phyloP scores from a whole-genome alignment of 2,888 invertebrate genomes.

The Harpalus rubripes region DNA sequence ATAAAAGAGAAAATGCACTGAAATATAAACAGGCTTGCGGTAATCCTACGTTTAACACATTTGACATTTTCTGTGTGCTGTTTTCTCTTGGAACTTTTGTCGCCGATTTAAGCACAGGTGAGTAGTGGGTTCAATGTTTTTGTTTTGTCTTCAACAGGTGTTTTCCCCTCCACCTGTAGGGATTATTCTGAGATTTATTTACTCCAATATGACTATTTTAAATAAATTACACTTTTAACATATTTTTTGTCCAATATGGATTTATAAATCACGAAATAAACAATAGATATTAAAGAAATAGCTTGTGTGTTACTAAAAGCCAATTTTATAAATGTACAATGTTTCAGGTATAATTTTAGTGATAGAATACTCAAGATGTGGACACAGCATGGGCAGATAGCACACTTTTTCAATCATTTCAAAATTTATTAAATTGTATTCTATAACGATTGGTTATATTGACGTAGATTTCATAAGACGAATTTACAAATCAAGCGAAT shows the following conservation, averaged over 20 bases:
- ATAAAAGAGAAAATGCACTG: slow-evolving; percentile 65
- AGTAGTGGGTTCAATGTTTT: slow-evolving; percentile 70
- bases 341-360: slow-evolving; percentile 81
- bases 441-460: no score
- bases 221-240: slow-evolving; percentile 13
- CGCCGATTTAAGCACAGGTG: slow-evolving; percentile 82
- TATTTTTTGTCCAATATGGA: background rate
- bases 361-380: no score
- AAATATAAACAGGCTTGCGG: slow-evolving; percentile 62
- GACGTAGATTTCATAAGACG: no score
- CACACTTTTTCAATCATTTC: no score
- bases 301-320: background rate
- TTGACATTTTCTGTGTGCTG: slow-evolving; percentile 80
- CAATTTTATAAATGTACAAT: background rate
- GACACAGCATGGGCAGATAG: slow-evolving; percentile 80
- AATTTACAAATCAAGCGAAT: no score
- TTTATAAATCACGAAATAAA: background rate
- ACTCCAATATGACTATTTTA: slow-evolving; percentile 34
- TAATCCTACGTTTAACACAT: slow-evolving; percentile 76
- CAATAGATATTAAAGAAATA: background rate
- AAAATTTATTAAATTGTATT: no score
- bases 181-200: slow-evolving; percentile 34
- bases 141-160: slow-evolving; percentile 66
- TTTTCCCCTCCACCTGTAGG: slow-evolving; percentile 66
- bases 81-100: slow-evolving; percentile 81